Conservation (phyloP, 2,888 invertebrate genomes). For the Coleophora flavipennella region DNA sequence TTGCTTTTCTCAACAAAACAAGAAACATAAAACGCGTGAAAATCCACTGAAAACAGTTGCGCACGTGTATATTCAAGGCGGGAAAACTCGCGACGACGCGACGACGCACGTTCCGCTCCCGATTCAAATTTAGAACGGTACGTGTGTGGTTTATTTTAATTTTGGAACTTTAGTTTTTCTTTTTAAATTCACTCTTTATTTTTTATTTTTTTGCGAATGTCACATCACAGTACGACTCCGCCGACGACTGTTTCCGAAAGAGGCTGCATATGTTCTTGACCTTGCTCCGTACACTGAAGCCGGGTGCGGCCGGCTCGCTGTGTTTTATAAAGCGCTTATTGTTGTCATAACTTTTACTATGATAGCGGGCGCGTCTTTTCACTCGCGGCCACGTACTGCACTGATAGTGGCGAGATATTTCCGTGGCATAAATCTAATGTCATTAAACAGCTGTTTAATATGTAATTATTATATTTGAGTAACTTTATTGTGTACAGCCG, state of each 20-base stretch:
- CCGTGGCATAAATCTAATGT: no score
- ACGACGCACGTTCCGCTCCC: constrained; percentile 13
- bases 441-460: no score
- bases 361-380: constrained; percentile 11
- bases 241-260: constrained; percentile 55
- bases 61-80: constrained; percentile 20
- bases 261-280: constrained; percentile 55
- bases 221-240: constrained; percentile 40
- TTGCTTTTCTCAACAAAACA: no score
- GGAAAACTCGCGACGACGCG: constrained; percentile 30
- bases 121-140: constrained; percentile 42
- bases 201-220: constrained; percentile 33
- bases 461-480: no score
- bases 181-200: constrained; percentile 12
- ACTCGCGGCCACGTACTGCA: neutral
- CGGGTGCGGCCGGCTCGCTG: constrained; percentile 48
- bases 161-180: constrained; percentile 12
- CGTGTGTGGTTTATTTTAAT: constrained; percentile 14
- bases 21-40: neutral
- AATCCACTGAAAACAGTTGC: constrained; percentile 2
- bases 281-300: constrained; percentile 61
- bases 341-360: constrained; percentile 64
- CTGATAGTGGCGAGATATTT: neutral
- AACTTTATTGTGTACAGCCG: no score
- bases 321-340: constrained; percentile 66